Evolutionary conservation across 2,113 vertebrate species (phyloP).

Genomic region (Riparia riparia): DNA sequence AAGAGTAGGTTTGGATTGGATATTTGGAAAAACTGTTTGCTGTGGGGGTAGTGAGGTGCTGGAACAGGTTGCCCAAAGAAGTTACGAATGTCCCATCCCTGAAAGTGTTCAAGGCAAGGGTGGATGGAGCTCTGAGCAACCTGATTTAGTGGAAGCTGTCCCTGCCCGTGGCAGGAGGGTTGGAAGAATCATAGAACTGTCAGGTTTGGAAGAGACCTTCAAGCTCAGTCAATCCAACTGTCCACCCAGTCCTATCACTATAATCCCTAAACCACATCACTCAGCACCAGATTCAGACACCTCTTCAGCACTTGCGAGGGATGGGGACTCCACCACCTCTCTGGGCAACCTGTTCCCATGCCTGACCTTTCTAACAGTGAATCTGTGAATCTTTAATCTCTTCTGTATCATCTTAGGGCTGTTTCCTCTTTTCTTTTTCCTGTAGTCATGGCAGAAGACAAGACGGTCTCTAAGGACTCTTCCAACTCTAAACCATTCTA

Average conservation of each 20-base stretch:
- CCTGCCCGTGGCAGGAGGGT: neutral
- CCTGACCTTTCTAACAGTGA: neutral
- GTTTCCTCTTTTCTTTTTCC: neutral
- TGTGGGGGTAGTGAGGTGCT: neutral
- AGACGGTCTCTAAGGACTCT: neutral
- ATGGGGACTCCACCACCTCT: neutral
- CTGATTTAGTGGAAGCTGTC: neutral
- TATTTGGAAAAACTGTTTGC: neutral
- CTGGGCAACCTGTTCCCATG: neutral
- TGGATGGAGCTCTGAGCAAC: neutral
- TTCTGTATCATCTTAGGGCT: neutral
- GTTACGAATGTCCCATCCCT: neutral
- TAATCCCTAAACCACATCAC: neutral
- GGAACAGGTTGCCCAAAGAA: neutral
- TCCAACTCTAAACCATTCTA: neutral
- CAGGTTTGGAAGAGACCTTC: neutral
- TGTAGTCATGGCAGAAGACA: neutral
- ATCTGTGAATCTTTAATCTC: neutral
- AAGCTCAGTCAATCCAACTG: neutral
- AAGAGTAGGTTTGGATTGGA: neutral
- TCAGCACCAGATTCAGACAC: neutral
- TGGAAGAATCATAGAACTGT: neutral
- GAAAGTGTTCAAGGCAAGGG: neutral
- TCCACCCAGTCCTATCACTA: neutral
- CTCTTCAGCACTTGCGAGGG: neutral